Percentiles rank a stretch among this genome's conserved stretches.
Evolutionary conservation across 1,140 invertebrate species (phyloP).

Genomic region (Lerema accius): DNA sequence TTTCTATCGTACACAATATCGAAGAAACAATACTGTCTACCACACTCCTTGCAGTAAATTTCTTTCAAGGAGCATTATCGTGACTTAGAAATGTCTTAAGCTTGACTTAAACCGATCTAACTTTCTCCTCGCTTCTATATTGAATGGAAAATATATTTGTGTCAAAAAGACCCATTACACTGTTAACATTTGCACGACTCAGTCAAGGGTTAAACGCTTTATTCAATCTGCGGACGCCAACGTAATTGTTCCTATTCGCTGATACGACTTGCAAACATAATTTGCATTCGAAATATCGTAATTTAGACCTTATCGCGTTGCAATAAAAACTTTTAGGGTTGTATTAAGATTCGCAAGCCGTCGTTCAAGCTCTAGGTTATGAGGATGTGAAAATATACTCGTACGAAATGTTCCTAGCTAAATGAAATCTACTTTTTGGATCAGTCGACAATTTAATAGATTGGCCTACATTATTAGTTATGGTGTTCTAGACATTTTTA

Average conservation of each 20-base stretch:
- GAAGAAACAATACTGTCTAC: conserved; percentile 10
- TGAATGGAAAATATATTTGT: conserved; percentile 26
- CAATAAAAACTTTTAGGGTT: conserved; percentile 19
- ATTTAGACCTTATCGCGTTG: conserved; percentile 39
- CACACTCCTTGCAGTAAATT: conserved; percentile 3
- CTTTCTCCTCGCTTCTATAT: conserved; percentile 23
- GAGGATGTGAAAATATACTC: conserved; percentile 39
- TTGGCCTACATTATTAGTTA: conserved; percentile 42
- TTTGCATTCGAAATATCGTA: conserved; percentile 14
- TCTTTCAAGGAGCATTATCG: conserved; percentile 23
- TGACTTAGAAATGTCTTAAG: conserved; percentile 24
- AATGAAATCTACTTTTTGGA: conserved; percentile 38
- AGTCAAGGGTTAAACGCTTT: conserved; percentile 67
- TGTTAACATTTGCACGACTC: conserved; percentile 37
- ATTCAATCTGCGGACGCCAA: conserved; percentile 71
- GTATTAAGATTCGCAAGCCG: conserved; percentile 20
- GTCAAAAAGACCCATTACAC: conserved; percentile 33
- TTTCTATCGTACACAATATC: conserved; percentile 13
- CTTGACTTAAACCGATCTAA: conserved; percentile 17
- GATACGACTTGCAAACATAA: conserved; percentile 39
- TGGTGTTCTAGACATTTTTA: too few species aligned
- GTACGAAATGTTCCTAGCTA: conserved; percentile 7
- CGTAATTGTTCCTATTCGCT: conserved; percentile 66
- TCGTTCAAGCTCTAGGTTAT: conserved; percentile 20
- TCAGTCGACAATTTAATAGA: conserved; percentile 46